Evolutionary conservation across 2,113 vertebrate genomes (phyloP).

Genomic region (Onychostoma macrolepis): DNA sequence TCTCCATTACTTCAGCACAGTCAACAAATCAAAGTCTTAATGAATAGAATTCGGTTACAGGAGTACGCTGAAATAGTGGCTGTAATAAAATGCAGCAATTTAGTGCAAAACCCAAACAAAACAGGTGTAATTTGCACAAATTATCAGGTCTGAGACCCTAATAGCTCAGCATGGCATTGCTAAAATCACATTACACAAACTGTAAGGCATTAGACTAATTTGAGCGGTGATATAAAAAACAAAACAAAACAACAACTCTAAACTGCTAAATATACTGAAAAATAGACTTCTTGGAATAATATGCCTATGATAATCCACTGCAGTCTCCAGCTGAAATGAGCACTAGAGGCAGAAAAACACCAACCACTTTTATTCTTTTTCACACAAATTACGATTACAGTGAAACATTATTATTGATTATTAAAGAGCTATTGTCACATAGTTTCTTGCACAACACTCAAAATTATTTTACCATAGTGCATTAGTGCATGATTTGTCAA

Average conservation of each 20-base stretch:
- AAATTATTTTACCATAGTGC: background rate
- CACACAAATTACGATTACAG: background rate
- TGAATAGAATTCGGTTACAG: constrained; percentile 68
- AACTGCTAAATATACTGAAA: background rate
- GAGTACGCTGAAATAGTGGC: constrained; percentile 71
- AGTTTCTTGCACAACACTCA: background rate
- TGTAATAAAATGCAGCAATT: constrained; percentile 69
- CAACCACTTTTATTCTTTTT: background rate
- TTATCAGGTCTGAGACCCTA: constrained; percentile 36
- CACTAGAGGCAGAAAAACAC: background rate
- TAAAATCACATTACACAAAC: constrained; percentile 27
- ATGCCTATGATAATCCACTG: background rate
- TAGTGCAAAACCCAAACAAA: constrained; percentile 71
- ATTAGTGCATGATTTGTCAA: background rate
- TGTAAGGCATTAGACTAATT: background rate
- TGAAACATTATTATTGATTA: background rate
- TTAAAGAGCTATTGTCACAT: background rate
- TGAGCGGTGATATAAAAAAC: background rate
- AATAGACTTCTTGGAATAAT: background rate
- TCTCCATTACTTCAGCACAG: constrained; percentile 69
- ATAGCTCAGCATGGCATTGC: background rate
- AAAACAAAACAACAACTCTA: background rate
- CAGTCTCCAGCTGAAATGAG: background rate
- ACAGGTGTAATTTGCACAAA: constrained; percentile 70
- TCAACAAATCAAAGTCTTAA: constrained; percentile 62